Evolutionary conservation across 1,140 invertebrate genomes (phyloP), one percentile per base, ranked within the genome.

Genomic region (Scaptomyza pallida): DNA sequence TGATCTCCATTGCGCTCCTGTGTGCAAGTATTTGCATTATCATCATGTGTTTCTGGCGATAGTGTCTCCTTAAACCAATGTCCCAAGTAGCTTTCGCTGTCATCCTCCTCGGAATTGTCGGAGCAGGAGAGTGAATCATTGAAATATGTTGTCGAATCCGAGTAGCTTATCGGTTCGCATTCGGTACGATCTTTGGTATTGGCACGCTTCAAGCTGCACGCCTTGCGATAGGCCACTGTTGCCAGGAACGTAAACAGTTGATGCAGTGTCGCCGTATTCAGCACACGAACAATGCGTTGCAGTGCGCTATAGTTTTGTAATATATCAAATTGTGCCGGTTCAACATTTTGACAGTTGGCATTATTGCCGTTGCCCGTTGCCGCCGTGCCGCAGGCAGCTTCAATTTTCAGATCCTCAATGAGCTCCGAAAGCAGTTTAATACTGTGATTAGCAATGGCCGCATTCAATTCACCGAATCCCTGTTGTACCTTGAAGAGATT

Each of bases 41-140:
- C 93, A 21, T 96, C 95, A 47, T 93, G 93, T 0, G 92, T 93
- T 73, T 96, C 96, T 0, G 95, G 95, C 10, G 96, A 96, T 12
- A 98, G 91, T 0, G 97, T 97, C 91, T 97, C 97, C 90, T 98
- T 97, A 92, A 98, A 97, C 97, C 97, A 98, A 57, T 97, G 93
- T 0, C 97, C 97, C 78, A 98, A 93, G 68, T 98, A 95, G 1
- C 97, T 97, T 91, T 98, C 97, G 92, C 96, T 97, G 52, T 92
- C 90, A 95, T 95, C 96, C 91, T 97, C 96, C 67, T 96, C 96
- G 59, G 96, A 97, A 80, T 97, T 97, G 71, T 97, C 96, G 0
- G 97, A 97, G 90, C 96, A 97, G 82, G 97, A 96, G 23, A 96
- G 94, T 88, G 98, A 96, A 92, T 98, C 97, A 92, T 98, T 97